Percentiles rank a stretch among this genome's conserved stretches.
These are phyloP conservation scores for Ptycholaimellus sp. DNA, from an alignment of 2,888 invertebrate genomes.

Conservation along the genomic window DNA sequence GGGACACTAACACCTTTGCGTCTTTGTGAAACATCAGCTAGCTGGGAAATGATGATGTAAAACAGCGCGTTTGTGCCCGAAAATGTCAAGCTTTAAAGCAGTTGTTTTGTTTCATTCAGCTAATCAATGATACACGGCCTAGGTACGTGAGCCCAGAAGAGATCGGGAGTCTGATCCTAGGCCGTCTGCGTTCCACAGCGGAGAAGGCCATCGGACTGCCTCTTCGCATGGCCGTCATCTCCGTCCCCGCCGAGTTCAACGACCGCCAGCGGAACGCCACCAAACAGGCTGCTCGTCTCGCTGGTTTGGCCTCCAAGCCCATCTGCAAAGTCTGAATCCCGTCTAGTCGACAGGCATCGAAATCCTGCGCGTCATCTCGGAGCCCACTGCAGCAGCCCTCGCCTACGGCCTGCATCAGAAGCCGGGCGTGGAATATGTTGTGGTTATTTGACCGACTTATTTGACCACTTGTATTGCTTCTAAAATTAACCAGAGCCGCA, in stretches of 20 bases:
- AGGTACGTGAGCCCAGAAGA: slow-evolving; percentile 19
- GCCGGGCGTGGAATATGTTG: slow-evolving; percentile 27
- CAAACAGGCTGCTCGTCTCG: slow-evolving; percentile 27
- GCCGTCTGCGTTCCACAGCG: slow-evolving; percentile 14
- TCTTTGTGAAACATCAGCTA: no score
- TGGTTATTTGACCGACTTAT: slow-evolving; percentile 24
- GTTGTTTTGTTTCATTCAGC: no score
- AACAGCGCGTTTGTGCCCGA: no score
- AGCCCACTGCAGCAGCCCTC: slow-evolving; percentile 34
- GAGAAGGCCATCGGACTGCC: slow-evolving; percentile 9
- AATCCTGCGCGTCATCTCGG: slow-evolving; percentile 31
- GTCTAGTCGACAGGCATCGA: slow-evolving; percentile 24
- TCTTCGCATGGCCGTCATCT: slow-evolving; percentile 27
- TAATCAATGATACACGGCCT: no score
- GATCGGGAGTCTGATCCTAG: slow-evolving; percentile 18
- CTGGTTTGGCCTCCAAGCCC: slow-evolving; percentile 17
- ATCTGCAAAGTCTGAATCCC: neutral
- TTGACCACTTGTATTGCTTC: neutral
- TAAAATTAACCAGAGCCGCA: no score
- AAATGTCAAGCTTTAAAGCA: no score
- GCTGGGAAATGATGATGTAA: no score
- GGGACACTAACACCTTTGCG: no score
- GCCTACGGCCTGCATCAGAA: slow-evolving; percentile 34
- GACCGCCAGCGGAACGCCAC: slow-evolving; percentile 30
- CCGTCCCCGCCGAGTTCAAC: slow-evolving; percentile 34